Evolutionary conservation across 2,113 vertebrate species (phyloP).

Genomic region (Oophaga pumilio): DNA sequence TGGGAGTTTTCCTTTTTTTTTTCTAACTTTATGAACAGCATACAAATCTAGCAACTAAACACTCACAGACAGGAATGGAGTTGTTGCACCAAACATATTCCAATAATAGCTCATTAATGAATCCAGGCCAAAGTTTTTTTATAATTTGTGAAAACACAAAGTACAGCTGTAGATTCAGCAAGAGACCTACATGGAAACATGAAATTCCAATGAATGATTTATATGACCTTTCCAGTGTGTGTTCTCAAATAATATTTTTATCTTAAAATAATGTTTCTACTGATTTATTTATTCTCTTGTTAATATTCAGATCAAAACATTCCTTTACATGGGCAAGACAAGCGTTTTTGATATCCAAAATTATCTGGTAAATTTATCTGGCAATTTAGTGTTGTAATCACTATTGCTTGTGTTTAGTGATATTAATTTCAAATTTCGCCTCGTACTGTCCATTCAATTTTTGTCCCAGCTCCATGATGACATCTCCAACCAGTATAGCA

Average conservation of each 20-base stretch:
- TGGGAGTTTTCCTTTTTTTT: no score
- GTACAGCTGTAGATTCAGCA: not conserved
- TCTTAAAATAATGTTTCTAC: not conserved
- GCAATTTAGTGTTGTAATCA: not conserved
- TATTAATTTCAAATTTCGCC: not conserved
- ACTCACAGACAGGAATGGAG: no score
- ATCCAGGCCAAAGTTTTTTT: not conserved
- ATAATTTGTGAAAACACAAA: not conserved
- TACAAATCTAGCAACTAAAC: no score
- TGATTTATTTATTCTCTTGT: not conserved
- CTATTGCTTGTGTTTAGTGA: not conserved
- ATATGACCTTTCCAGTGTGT: not conserved
- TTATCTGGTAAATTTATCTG: not conserved
- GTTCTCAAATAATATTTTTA: constrained; percentile 13
- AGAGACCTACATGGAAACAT: not conserved
- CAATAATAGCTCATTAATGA: no score
- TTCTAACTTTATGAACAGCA: no score
- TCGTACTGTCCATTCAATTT: not conserved
- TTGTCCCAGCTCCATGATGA: no score
- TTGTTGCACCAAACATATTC: no score
- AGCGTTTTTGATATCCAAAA: not conserved
- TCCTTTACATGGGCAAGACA: not conserved
- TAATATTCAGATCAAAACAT: constrained; percentile 25
- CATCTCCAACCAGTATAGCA: no score
- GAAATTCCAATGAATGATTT: not conserved